Conservation (phyloP, 2,888 invertebrate species). For the Notodonta ziczac region DNA sequence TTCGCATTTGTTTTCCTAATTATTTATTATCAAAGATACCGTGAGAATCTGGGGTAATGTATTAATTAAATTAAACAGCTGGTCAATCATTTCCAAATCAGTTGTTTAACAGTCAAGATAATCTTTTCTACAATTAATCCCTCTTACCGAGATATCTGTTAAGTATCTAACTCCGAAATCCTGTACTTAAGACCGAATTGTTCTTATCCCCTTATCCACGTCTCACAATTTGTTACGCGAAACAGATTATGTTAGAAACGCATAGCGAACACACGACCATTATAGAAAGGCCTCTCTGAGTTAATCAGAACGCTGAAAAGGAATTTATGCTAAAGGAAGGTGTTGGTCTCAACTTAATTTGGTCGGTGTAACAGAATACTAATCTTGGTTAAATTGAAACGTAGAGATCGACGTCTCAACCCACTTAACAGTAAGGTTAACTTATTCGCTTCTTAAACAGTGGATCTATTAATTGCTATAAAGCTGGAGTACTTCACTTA, state of each 20-base stretch:
- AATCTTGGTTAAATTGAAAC: conserved; percentile 39
- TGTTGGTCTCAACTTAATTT: conserved; percentile 11
- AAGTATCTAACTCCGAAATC: conserved; percentile 16
- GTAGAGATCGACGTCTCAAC: conserved; percentile 23
- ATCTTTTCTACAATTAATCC: conserved; percentile 2
- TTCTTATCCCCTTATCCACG: conserved; percentile 15
- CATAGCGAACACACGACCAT: conserved; percentile 14
- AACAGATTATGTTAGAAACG: conserved; percentile 13
- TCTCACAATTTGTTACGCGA: conserved; percentile 13
- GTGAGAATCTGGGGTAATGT: too few species aligned
- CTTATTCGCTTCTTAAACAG: conserved; percentile 30
- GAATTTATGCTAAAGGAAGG: not conserved
- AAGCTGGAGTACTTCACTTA: conserved; percentile 10
- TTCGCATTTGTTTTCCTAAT: too few species aligned
- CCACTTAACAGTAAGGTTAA: conserved; percentile 28
- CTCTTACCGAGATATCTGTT: conserved; percentile 8
- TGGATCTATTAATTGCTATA: conserved; percentile 31
- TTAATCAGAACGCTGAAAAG: not conserved
- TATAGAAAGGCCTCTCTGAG: not conserved
- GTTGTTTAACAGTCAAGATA: not conserved
- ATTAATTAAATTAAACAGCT: too few species aligned
- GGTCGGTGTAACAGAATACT: conserved; percentile 14
- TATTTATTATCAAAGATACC: too few species aligned
- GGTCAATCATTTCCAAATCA: not conserved
- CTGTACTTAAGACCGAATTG: conserved; percentile 16